Percentiles rank a stretch among this genome's conserved stretches.
Evolutionary conservation across 1,140 invertebrate genomes (phyloP).

Genomic region (Bombus waltoni): DNA sequence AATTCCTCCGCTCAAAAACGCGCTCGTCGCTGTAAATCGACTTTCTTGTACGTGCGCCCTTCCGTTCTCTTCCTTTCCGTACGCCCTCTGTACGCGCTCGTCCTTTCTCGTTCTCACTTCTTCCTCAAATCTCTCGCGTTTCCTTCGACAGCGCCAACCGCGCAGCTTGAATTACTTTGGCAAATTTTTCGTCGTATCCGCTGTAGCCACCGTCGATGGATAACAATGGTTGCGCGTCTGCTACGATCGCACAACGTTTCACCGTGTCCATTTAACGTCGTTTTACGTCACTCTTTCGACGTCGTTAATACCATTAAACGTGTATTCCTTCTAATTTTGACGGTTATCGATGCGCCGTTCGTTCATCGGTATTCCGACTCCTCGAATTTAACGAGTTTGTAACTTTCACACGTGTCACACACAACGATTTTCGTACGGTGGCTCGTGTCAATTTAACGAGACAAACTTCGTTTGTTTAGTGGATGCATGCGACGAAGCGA

Average conservation of each 20-base stretch:
- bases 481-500: background rate
- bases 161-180: background rate
- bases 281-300: background rate
- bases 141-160: no score
- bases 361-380: background rate
- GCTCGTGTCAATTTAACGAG: background rate
- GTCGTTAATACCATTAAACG: no score
- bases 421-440: background rate
- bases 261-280: background rate
- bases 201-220: background rate
- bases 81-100: background rate
- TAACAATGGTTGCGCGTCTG: background rate
- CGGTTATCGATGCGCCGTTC: no score
- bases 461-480: background rate
- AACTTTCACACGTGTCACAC: background rate
- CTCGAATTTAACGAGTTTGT: background rate
- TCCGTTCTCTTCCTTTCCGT: background rate
- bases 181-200: background rate
- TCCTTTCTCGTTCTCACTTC: background rate
- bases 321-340: background rate
- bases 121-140: background rate
- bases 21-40: slow-evolving; percentile 56
- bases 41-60: slow-evolving; percentile 48
- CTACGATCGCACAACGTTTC: no score
- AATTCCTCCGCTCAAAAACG: slow-evolving; percentile 54